Evolutionary conservation across 2,888 invertebrate genomes (phyloP).

Genomic region (Leucoma salicis): DNA sequence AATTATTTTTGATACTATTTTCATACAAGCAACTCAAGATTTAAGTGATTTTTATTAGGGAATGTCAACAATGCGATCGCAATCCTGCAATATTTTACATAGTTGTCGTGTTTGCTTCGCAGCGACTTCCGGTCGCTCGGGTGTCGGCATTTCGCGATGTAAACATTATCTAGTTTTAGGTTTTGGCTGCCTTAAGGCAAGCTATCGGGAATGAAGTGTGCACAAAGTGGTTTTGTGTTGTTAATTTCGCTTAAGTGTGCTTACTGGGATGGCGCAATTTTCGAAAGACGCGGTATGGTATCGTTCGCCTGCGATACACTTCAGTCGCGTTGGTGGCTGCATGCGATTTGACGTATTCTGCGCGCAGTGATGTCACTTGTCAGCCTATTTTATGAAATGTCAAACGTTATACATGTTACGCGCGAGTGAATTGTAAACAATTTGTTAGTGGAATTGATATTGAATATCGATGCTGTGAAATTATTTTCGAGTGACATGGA

Average conservation of each 20-base stretch:
- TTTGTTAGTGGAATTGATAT: slow-evolving; percentile 72
- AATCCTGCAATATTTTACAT: slow-evolving; percentile 90
- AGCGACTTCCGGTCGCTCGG: slow-evolving; percentile 81
- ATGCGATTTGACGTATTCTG: slow-evolving; percentile 82
- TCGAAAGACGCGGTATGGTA: slow-evolving; percentile 83
- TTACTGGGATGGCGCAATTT: slow-evolving; percentile 83
- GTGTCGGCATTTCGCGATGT: slow-evolving; percentile 81
- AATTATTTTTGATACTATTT: slow-evolving; percentile 78
- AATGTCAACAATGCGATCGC: slow-evolving; percentile 89
- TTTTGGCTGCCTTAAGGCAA: slow-evolving; percentile 66
- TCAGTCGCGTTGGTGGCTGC: slow-evolving; percentile 83
- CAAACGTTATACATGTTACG: slow-evolving; percentile 74
- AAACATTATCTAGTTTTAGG: slow-evolving; percentile 80
- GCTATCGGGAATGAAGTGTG: slow-evolving; percentile 79
- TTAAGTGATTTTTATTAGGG: slow-evolving; percentile 85
- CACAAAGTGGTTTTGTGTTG: slow-evolving; percentile 80
- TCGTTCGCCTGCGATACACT: slow-evolving; percentile 81
- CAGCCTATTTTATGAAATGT: slow-evolving; percentile 80
- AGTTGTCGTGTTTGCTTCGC: slow-evolving; percentile 88
- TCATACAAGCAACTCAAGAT: slow-evolving; percentile 84
- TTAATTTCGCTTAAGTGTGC: slow-evolving; percentile 80
- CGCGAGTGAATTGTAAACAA: slow-evolving; percentile 78
- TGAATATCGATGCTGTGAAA: slow-evolving; percentile 69
- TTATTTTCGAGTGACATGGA: slow-evolving; percentile 71
- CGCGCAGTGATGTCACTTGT: slow-evolving; percentile 80